Base-by-base conservation (phyloP, 2,888 invertebrate species). In the Lasioglossum oenotherae region DNA sequence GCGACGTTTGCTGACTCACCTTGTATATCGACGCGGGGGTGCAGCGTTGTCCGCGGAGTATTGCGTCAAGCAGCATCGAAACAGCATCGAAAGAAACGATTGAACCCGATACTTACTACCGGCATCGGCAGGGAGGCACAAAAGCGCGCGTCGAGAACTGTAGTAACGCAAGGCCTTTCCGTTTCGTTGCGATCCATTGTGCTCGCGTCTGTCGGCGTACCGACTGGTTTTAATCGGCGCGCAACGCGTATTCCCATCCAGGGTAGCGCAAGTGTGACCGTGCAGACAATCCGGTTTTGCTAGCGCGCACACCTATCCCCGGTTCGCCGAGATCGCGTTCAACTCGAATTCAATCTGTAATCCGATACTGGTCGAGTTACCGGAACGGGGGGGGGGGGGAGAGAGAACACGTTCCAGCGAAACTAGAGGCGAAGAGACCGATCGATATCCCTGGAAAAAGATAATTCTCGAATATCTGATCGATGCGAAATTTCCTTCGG, bases 31-130 rank as follows among this genome's bases (percentile, higher is more conserved):
- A n/a, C n/a, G n/a, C n/a, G 23, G 2, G 23, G 6, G 23, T 53
- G 23, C 3, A 10, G 23, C 1, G 23, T 23, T 23, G 10, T 53
- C 23, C 23, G 23, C 53, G 1, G 2, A 23, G 23, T 53, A 8
- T 23, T 8, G 10, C 53, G 53, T 53, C 53, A 53, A n/a, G 46
- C 41, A 10, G 12, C 57, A 35, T 46, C 31, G 57, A 10, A 19
- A 10, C 71, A 35, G 57, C 41, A 31, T 31, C 31, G n/a, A 46
- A 53, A 80, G 41, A 76, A 83, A 80, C 72, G 53, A 80, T 80
- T 72, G 72, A 76, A 73, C 57, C 31, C 44, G 27, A 77, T 60
- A 27, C 19, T 38, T 46, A 16, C 4, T 46, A 41, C 27, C 41
- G 41, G 38, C 31, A 31, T 31, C n/a, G 41, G 35, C 64, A 19